Conservation (phyloP, 2,113 vertebrate species). For the Brevimyrus niger region DNA sequence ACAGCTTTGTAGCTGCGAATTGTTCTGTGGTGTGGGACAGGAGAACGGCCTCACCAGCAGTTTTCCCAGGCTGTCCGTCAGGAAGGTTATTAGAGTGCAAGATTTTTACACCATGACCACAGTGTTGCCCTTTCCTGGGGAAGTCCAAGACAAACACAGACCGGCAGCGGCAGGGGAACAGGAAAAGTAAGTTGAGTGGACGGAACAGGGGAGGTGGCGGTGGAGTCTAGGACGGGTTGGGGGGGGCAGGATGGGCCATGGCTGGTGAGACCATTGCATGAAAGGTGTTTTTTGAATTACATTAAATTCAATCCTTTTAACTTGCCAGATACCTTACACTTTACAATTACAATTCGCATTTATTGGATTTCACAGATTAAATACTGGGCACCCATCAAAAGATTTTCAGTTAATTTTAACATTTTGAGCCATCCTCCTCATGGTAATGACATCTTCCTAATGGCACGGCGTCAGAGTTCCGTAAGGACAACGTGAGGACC, state of each 20-base stretch:
- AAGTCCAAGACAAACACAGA: slow-evolving; percentile 19
- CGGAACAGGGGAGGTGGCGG: not conserved
- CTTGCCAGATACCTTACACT: not conserved
- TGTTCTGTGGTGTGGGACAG: not conserved
- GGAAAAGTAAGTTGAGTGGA: slow-evolving; percentile 7
- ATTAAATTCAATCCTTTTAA: not conserved
- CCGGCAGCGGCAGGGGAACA: slow-evolving; percentile 14
- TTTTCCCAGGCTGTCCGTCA: slow-evolving; percentile 17
- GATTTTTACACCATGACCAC: slow-evolving; percentile 16
- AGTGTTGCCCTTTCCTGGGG: slow-evolving; percentile 18
- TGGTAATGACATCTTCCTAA: not conserved
- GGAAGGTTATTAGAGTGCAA: slow-evolving; percentile 18
- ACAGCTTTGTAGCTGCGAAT: not conserved
- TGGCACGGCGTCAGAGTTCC: not conserved
- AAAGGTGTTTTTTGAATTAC: not conserved
- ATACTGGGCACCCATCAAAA: not conserved
- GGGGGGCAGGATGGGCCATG: too few species aligned
- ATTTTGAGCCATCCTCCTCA: not conserved
- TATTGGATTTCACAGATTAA: not conserved
- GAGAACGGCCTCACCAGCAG: not conserved
- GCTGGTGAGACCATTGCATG: not conserved
- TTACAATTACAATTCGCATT: too few species aligned
- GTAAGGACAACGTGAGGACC: not conserved
- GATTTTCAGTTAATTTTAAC: not conserved
- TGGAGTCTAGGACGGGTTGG: not conserved